Evolutionary conservation across 2,888 invertebrate species (phyloP), one percentile per base, ranked within the genome.

Genomic region (Drosophila prostipennis): DNA sequence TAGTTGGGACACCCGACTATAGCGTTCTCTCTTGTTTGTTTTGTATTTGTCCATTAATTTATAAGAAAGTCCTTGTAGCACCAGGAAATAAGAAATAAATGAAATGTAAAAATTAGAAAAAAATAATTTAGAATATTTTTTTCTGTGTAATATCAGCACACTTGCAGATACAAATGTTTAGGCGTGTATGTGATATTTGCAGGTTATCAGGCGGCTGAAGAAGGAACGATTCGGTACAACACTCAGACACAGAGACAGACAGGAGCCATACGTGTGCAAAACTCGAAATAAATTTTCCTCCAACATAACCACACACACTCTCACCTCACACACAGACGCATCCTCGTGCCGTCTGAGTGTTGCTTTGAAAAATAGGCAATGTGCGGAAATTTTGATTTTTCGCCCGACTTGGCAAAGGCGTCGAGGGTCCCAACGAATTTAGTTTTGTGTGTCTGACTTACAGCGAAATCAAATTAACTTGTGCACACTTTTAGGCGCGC

Each of bases 341-440:
- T 16, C 7, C 13, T 34, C 61, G 61, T 36, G 37, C 42, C 23
- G 26, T 19, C 13, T 19, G 53, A 37, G 54, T 71, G 54, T 71
- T 45, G 52, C 48, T 79, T 77, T 77, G 56, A 73, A 83, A 70
- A 83, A 76, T 80, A 84, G 87, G 84, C 85, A 87, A 80, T 83
- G 79, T 85, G 82, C 73, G 83, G 85, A 81, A 84, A 88, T 89
- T 88, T 85, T 87, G 81, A 87, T 89, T 88, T 85, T 83, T 75
- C 78, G 85, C 85, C 77, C 78, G 71, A 87, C 72, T 76, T 87
- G 78, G 81, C 81, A 86, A 59, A 69, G 71, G 65, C 71, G 48
- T 64, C 53, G 67, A 39, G 34, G 55, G 55, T 40, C 4, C 51
- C 52, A 39, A 57, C 58, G 53, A 74, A 70, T 58, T 77, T 79